phyloP scores from a whole-genome alignment of 2,888 invertebrate species.

The Pilophorus perplexus region DNA sequence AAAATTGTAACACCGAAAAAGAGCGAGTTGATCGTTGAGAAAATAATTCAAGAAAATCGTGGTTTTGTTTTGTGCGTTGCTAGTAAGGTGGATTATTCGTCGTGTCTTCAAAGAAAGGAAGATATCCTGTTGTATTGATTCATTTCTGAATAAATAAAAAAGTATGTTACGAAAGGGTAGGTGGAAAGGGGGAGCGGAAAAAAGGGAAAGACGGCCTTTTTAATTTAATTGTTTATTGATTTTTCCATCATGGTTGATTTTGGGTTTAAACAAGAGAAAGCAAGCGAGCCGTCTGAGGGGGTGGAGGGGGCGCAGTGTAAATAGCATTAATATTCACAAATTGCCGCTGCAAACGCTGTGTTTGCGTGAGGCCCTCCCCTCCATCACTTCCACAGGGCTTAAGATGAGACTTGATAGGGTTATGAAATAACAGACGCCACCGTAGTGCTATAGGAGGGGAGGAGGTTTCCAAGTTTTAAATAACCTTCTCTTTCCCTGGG shows the following conservation, averaged over 20 bases:
- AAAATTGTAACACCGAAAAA: too few relatives aligned
- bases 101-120: too few relatives aligned
- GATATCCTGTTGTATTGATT: too few relatives aligned
- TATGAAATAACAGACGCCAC: conserved; percentile 33
- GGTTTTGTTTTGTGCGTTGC: too few relatives aligned
- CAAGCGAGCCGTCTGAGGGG: conserved; percentile 8
- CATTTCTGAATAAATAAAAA: conserved; percentile 12
- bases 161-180: conserved; percentile 5
- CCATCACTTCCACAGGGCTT: conserved; percentile 2
- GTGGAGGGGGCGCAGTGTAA: conserved; percentile 28
- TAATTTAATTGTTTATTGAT: conserved; percentile 30
- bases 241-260: conserved; percentile 27
- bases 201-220: conserved; percentile 9
- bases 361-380: conserved; percentile 21
- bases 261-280: conserved; percentile 36
- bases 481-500: conserved; percentile 23
- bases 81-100: too few relatives aligned
- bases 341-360: conserved; percentile 36
- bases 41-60: too few relatives aligned
- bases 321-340: conserved; percentile 41
- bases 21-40: too few relatives aligned
- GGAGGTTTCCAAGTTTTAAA: conserved; percentile 33
- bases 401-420: conserved; percentile 36
- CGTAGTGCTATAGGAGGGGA: not conserved
- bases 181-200: conserved; percentile 4